phyloP scores from a whole-genome alignment of 2,888 invertebrate species.

The Philereme vetulata region DNA sequence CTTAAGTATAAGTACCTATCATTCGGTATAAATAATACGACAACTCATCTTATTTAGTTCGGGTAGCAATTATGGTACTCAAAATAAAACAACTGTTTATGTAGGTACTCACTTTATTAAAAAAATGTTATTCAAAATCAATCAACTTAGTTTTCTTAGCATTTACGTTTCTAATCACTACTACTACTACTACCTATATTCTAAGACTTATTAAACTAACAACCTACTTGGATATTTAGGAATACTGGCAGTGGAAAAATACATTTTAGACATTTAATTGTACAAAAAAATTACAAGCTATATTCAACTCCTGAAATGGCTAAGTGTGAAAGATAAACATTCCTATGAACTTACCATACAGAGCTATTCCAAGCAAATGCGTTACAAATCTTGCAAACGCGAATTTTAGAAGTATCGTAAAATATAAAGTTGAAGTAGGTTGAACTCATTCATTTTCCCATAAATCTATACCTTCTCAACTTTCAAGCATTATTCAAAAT shows the following conservation, averaged over 20 bases:
- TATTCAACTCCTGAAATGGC: slow-evolving; percentile 43
- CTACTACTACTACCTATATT: slow-evolving; percentile 46
- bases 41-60: too few species aligned
- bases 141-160: slow-evolving; percentile 71
- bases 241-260: slow-evolving; percentile 85
- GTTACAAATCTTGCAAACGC: too few species aligned
- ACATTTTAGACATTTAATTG: slow-evolving; percentile 60
- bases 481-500: too few species aligned
- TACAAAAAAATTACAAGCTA: slow-evolving; percentile 55
- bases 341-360: too few species aligned
- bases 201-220: slow-evolving; percentile 49
- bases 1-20: too few species aligned
- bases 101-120: slow-evolving; percentile 69
- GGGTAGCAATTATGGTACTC: too few species aligned
- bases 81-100: slow-evolving; percentile 32
- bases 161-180: slow-evolving; percentile 46
- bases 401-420: too few species aligned
- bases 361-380: too few species aligned
- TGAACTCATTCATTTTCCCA: too few species aligned
- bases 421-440: too few species aligned
- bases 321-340: slow-evolving; percentile 18
- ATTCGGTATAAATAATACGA: too few species aligned
- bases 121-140: slow-evolving; percentile 83
- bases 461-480: too few species aligned
- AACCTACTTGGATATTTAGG: slow-evolving; percentile 69